These are phyloP conservation scores for Ennomos erosarius DNA, from an alignment of 2,888 invertebrate species.

Conservation along the genomic window DNA sequence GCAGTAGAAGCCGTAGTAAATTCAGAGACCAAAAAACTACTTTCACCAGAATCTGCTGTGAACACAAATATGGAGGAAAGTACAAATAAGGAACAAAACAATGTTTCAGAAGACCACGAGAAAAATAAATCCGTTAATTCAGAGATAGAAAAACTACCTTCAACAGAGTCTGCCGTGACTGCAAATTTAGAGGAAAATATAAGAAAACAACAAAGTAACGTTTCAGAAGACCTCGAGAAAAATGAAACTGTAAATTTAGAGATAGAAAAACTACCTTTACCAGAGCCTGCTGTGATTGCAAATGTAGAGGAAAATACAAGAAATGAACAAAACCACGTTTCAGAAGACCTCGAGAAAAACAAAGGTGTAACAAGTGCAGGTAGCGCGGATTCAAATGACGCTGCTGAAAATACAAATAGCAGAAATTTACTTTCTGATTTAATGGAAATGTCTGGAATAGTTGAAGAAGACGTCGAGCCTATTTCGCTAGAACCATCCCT, in stretches of 20 bases:
- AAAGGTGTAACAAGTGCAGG: neutral
- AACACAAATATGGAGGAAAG: neutral
- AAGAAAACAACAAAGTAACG: neutral
- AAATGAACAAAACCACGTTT: neutral
- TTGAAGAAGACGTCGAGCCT: slow-evolving; percentile 60
- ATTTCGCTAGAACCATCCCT: slow-evolving; percentile 11
- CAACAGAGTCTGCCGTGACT: neutral
- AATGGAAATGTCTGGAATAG: slow-evolving; percentile 81
- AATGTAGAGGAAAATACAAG: neutral
- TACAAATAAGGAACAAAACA: neutral
- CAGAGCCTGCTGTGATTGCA: neutral
- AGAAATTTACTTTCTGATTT: slow-evolving; percentile 73
- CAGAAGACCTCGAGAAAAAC: neutral
- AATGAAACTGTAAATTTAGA: slow-evolving; percentile 1
- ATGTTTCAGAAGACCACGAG: neutral
- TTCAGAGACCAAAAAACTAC: neutral
- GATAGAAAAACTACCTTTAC: neutral
- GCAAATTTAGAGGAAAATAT: neutral
- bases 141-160: neutral
- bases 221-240: neutral
- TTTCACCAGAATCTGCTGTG: neutral
- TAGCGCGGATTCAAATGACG: slow-evolving; percentile 1
- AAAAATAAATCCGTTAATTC: neutral
- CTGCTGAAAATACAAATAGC: slow-evolving; percentile 26
- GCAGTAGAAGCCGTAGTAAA: neutral